Conservation (phyloP, 2,113 vertebrate genomes). For the Campylomormyrus numenius region DNA sequence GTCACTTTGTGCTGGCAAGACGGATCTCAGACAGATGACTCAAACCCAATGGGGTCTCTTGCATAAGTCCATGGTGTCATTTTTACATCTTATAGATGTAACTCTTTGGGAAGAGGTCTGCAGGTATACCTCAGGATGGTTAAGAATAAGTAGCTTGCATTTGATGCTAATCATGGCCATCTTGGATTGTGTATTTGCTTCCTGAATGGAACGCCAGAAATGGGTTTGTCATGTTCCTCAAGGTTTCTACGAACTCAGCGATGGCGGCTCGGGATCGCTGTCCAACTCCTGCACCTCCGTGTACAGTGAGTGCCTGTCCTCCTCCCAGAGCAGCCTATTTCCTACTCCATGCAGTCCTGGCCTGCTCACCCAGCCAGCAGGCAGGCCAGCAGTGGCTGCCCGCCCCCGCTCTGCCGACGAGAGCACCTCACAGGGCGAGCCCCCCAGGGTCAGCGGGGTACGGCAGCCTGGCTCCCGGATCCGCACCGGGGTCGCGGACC, state of each 20-base stretch:
- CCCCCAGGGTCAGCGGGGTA: constrained; percentile 52
- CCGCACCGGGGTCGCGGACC: constrained; percentile 42
- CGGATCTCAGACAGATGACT: neutral
- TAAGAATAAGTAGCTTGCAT: neutral
- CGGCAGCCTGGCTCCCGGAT: constrained; percentile 58
- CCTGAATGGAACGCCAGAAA: neutral
- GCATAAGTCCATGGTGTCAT: neutral
- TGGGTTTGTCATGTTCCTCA: constrained; percentile 18
- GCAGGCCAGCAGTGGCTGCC: constrained; percentile 47
- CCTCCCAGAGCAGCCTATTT: constrained; percentile 66
- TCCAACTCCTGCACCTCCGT: constrained; percentile 90
- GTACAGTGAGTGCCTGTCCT: constrained; percentile 76
- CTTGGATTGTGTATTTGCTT: neutral
- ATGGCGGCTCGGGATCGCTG: constrained; percentile 78
- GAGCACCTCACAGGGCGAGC: constrained; percentile 54
- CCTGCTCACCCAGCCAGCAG: constrained; percentile 32
- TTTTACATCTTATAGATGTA: neutral
- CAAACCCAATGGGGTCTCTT: neutral
- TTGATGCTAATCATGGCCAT: neutral
- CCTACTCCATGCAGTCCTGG: constrained; percentile 37
- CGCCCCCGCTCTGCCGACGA: constrained; percentile 80
- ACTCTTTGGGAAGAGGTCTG: neutral
- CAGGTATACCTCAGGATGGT: neutral
- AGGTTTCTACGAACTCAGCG: constrained; percentile 95
- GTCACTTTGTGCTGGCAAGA: neutral